Evolutionary conservation across 1,140 invertebrate genomes (phyloP).

Genomic region (Pogonomyrmex barbatus): DNA sequence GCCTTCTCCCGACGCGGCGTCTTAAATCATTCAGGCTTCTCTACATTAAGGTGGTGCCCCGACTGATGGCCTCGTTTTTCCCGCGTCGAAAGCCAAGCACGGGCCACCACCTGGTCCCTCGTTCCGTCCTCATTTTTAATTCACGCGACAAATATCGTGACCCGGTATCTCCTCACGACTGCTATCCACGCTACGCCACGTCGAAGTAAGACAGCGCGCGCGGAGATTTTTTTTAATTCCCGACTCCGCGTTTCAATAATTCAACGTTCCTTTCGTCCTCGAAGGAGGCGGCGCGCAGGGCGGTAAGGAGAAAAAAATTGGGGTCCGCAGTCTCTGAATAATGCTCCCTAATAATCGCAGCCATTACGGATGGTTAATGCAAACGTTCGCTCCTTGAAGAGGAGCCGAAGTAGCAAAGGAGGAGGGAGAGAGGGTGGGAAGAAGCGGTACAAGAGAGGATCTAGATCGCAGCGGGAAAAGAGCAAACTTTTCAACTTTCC

Average conservation of each 20-base stretch:
- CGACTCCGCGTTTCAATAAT: slow-evolving; percentile 82
- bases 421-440: background rate
- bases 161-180: slow-evolving; percentile 66
- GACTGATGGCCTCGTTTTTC: slow-evolving; percentile 82
- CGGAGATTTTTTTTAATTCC: slow-evolving; percentile 84
- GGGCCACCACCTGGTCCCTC: slow-evolving; percentile 70
- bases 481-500: slow-evolving; percentile 71
- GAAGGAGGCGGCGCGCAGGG: background rate
- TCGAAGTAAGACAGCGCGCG: slow-evolving; percentile 38
- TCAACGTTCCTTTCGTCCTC: slow-evolving; percentile 77
- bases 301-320: slow-evolving; percentile 68
- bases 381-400: slow-evolving; percentile 61
- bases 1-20: slow-evolving; percentile 43
- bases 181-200: slow-evolving; percentile 53
- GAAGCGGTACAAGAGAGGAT: slow-evolving; percentile 18
- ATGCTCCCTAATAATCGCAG: slow-evolving; percentile 83
- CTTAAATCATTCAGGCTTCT: slow-evolving; percentile 79
- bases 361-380: slow-evolving; percentile 81
- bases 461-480: slow-evolving; percentile 71
- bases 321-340: slow-evolving; percentile 80
- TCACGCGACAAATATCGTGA: slow-evolving; percentile 83
- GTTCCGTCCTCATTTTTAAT: slow-evolving; percentile 85
- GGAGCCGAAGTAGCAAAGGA: slow-evolving; percentile 30
- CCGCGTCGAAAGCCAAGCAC: slow-evolving; percentile 66
- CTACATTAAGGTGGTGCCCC: slow-evolving; percentile 81